Evolutionary conservation across 2,113 vertebrate genomes (phyloP).

Genomic region (Myrmophylax atrothorax): DNA sequence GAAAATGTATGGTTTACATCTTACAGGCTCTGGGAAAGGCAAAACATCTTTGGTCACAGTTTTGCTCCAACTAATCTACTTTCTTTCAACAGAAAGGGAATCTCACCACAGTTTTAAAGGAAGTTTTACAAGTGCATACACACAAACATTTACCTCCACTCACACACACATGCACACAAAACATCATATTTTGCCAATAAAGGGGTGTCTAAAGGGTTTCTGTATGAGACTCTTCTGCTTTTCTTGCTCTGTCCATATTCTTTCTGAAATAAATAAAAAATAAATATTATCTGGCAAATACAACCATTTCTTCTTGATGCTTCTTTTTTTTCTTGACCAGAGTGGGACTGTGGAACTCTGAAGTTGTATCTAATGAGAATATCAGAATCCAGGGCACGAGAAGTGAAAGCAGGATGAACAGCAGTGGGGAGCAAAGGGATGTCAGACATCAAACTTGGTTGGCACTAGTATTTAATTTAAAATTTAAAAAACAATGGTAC

Average conservation of each 20-base stretch:
- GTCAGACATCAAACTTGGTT: not conserved
- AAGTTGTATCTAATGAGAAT: not conserved
- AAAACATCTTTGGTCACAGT: not conserved
- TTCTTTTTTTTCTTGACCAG: not conserved
- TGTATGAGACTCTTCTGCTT: not conserved
- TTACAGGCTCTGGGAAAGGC: not conserved
- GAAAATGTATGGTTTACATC: not conserved
- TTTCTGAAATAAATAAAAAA: not conserved
- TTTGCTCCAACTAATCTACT: not conserved
- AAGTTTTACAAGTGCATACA: not conserved
- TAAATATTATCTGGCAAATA: not conserved
- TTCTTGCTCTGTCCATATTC: not conserved
- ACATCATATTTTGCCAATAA: not conserved
- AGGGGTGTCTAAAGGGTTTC: not conserved
- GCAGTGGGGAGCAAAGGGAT: not conserved
- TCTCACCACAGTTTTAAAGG: not conserved
- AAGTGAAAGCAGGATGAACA: not conserved
- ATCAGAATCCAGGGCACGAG: not conserved
- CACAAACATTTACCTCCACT: not conserved
- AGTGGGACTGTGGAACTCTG: rapidly evolving
- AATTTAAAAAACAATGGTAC: not conserved
- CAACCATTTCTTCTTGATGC: not conserved
- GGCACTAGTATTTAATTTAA: not conserved
- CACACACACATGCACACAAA: not conserved
- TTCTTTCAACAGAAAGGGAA: not conserved